These are phyloP conservation scores for Ditylenchus dipsaci DNA, from an alignment of 1,140 invertebrate genomes.

Conservation along the genomic window DNA sequence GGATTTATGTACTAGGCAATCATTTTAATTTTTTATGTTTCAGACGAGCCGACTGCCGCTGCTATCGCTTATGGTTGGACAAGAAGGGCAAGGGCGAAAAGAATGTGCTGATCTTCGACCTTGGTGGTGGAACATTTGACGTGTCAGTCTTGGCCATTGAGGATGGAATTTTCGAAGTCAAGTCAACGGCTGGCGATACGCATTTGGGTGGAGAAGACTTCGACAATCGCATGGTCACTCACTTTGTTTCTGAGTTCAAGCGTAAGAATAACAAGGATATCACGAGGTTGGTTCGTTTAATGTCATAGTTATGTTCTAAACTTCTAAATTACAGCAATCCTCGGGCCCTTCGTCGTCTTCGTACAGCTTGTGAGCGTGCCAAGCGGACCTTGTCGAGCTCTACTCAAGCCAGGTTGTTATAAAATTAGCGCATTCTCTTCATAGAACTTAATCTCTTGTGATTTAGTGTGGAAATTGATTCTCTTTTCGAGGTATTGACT, in stretches of 20 bases:
- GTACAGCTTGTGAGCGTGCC: conserved; percentile 88
- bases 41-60: no score
- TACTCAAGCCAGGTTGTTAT: conserved; percentile 82
- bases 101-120: conserved; percentile 66
- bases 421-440: neutral
- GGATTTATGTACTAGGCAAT: neutral
- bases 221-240: no score
- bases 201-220: no score
- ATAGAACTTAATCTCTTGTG: neutral
- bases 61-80: conserved; percentile 80
- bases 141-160: conserved; percentile 91
- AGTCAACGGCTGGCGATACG: conserved; percentile 89
- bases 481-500: conserved; percentile 90
- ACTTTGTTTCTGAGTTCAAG: no score
- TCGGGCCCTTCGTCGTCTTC: conserved; percentile 80
- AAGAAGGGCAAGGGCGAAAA: conserved; percentile 68
- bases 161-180: conserved; percentile 88
- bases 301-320: conserved; percentile 94
- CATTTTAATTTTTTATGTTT: no score
- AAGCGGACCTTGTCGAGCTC: conserved; percentile 89
- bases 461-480: conserved; percentile 84
- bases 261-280: no score
- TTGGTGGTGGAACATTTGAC: conserved; percentile 96
- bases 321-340: conserved; percentile 78
- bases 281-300: conserved; percentile 91